Evolutionary conservation across 2,113 vertebrate species (phyloP).

Genomic region (Indicator maculatus): DNA sequence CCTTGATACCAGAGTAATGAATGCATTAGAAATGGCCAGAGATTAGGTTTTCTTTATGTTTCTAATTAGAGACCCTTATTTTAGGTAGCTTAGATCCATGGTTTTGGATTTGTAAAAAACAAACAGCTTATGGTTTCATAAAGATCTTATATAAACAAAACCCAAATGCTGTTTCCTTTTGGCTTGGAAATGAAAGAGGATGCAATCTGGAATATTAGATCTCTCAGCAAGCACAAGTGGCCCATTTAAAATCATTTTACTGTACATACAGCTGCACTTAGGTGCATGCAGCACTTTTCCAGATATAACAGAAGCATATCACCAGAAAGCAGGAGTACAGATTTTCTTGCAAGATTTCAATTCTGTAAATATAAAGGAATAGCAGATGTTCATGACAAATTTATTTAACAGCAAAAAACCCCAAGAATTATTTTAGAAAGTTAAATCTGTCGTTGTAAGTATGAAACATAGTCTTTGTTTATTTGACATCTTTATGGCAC

Average conservation of each 20-base stretch:
- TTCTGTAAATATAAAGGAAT: not conserved
- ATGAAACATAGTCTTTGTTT: not conserved
- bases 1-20: not conserved
- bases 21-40: not conserved
- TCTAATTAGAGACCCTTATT: not conserved
- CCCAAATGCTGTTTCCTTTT: not conserved
- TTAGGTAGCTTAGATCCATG: not conserved
- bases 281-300: not conserved
- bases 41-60: not conserved
- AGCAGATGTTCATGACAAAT: not conserved
- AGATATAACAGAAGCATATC: not conserved
- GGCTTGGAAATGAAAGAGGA: not conserved
- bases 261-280: not conserved
- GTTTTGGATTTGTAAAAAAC: not conserved
- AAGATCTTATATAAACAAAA: not conserved
- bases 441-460: not conserved
- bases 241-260: not conserved
- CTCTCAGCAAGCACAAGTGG: not conserved
- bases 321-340: not conserved
- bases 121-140: not conserved
- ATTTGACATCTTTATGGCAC: not conserved
- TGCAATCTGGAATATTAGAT: not conserved
- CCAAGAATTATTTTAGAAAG: not conserved
- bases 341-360: not conserved
- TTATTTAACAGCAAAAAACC: not conserved